phyloP scores from a whole-genome alignment of 2,797 vertebrate genomes.

The Channallabes apus region DNA sequence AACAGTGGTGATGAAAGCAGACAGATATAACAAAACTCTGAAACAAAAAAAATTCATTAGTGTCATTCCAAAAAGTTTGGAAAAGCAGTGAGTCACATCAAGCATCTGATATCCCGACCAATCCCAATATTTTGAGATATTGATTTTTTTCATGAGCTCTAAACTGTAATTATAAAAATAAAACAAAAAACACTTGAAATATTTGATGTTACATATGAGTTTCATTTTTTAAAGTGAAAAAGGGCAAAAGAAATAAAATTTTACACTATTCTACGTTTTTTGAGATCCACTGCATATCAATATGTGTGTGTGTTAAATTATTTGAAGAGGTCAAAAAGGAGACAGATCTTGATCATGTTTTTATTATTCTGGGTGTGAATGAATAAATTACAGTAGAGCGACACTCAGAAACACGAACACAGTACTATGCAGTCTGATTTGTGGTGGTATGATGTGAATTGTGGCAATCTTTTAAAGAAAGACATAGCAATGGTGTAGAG shows the following conservation, averaged over 20 bases:
- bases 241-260: no score
- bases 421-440: neutral
- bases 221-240: no score
- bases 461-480: neutral
- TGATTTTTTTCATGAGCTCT: no score
- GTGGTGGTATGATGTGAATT: no score
- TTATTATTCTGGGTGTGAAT: neutral
- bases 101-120: neutral
- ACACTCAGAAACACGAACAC: no score
- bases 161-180: no score
- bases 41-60: neutral
- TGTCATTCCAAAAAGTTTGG: neutral
- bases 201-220: no score
- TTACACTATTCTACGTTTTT: no score
- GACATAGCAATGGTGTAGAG: neutral
- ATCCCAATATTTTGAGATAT: neutral
- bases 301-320: constrained; percentile 39
- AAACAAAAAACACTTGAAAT: no score
- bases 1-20: neutral
- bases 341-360: neutral
- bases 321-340: neutral
- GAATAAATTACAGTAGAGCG: no score
- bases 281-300: constrained; percentile 30
- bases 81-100: neutral
- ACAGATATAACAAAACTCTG: neutral